These are phyloP conservation scores for Hyles vespertilio DNA, from an alignment of 1,140 invertebrate species.

Conservation along the genomic window DNA sequence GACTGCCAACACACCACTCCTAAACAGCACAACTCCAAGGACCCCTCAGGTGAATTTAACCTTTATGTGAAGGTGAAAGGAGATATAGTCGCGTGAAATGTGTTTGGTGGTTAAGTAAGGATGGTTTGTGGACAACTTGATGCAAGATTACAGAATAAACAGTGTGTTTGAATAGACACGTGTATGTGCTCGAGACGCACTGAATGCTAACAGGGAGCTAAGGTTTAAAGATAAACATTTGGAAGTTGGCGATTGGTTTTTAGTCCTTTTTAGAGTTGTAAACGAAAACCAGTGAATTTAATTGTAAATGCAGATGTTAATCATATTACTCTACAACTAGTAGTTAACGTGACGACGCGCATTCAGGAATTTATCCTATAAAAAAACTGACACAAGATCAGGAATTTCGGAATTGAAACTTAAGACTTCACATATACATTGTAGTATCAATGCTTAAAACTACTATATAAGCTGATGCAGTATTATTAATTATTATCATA, in stretches of 20 bases:
- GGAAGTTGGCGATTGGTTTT: neutral
- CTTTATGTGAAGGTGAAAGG: neutral
- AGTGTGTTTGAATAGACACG: constrained; percentile 36
- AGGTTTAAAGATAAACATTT: neutral
- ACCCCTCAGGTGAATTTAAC: neutral
- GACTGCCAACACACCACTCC: neutral
- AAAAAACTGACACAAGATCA: no score
- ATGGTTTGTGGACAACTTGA: constrained; percentile 28
- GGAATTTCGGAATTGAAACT: no score
- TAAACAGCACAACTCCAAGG: neutral
- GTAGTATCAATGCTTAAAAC: no score
- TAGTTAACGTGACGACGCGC: no score
- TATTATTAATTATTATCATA: no score
- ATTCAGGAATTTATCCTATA: no score
- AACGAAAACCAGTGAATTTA: no score
- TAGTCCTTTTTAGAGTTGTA: no score
- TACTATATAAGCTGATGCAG: no score
- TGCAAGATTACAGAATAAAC: constrained; percentile 49
- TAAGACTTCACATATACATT: no score
- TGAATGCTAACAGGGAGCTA: neutral
- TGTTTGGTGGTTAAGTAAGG: neutral
- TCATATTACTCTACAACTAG: no score
- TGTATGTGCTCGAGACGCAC: constrained; percentile 18
- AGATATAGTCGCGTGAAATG: neutral
- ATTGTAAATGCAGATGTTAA: no score